phyloP scores from a whole-genome alignment of 1,140 invertebrate species.

The Leptinotarsa lineolata region DNA sequence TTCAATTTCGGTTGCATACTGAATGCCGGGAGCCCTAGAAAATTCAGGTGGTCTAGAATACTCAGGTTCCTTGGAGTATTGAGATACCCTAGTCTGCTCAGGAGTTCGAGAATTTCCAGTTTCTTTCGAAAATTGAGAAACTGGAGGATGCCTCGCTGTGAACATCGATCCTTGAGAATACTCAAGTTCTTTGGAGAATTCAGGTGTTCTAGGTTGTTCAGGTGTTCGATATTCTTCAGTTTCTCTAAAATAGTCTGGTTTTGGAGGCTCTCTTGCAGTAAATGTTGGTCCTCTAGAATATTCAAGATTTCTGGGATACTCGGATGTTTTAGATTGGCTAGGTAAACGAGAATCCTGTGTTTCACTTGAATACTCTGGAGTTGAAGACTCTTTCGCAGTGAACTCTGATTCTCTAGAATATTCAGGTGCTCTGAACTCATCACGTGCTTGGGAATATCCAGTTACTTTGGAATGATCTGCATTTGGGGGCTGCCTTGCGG shows the following conservation, averaged over 20 bases:
- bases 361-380: no score
- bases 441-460: no score
- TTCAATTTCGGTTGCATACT: conserved; percentile 14
- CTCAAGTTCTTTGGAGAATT: neutral
- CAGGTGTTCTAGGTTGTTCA: neutral
- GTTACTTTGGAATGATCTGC: neutral
- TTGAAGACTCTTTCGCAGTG: no score
- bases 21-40: neutral
- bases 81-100: neutral
- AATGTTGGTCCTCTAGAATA: neutral
- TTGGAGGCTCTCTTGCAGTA: neutral
- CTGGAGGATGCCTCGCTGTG: neutral
- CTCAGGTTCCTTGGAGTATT: neutral
- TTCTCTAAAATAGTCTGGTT: no score
- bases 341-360: neutral
- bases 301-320: neutral
- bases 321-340: neutral
- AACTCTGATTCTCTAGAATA: neutral
- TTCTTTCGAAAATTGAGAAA: neutral
- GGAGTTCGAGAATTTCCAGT: neutral
- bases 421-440: neutral
- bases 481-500: conserved; percentile 27
- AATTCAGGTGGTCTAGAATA: conserved; percentile 6
- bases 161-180: neutral
- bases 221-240: no score